These are phyloP conservation scores for Agrypnus murinus DNA, from an alignment of 2,888 invertebrate genomes.

Conservation along the genomic window DNA sequence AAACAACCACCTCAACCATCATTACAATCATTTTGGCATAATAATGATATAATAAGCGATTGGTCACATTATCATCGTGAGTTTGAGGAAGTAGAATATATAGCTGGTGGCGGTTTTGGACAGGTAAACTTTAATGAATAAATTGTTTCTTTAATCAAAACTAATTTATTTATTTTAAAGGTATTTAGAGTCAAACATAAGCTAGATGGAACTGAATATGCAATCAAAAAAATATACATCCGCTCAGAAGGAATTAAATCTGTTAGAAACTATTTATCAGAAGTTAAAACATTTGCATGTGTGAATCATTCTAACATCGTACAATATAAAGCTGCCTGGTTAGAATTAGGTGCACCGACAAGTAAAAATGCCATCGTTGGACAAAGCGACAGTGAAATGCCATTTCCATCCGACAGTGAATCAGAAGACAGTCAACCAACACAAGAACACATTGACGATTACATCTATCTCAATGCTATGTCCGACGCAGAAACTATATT, in stretches of 20 bases:
- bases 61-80: conserved; percentile 81
- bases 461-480: conserved; percentile 52
- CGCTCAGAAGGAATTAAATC: conserved; percentile 78
- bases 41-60: conserved; percentile 73
- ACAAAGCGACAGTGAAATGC: conserved; percentile 33
- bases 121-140: conserved; percentile 70
- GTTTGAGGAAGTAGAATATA: conserved; percentile 81
- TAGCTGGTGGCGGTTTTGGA: conserved; percentile 86
- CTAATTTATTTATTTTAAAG: conserved; percentile 51
- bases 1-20: conserved; percentile 71
- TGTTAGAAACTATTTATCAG: conserved; percentile 80
- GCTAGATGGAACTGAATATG: conserved; percentile 85
- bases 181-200: conserved; percentile 82
- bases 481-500: conserved; percentile 40
- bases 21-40: conserved; percentile 74
- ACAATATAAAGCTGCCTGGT: conserved; percentile 89
- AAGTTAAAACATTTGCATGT: conserved; percentile 87
- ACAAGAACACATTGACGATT: conserved; percentile 45
- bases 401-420: conserved; percentile 30
- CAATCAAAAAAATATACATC: conserved; percentile 84
- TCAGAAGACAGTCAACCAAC: conserved; percentile 19
- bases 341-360: conserved; percentile 76
- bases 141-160: not conserved
- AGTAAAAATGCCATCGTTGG: conserved; percentile 41
- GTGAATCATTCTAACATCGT: conserved; percentile 88